A percentile compares a stretch with the other conserved stretches of the same genome.
Conservation (phyloP, 2,113 vertebrate genomes). For the Myrmophylax atrothorax region DNA sequence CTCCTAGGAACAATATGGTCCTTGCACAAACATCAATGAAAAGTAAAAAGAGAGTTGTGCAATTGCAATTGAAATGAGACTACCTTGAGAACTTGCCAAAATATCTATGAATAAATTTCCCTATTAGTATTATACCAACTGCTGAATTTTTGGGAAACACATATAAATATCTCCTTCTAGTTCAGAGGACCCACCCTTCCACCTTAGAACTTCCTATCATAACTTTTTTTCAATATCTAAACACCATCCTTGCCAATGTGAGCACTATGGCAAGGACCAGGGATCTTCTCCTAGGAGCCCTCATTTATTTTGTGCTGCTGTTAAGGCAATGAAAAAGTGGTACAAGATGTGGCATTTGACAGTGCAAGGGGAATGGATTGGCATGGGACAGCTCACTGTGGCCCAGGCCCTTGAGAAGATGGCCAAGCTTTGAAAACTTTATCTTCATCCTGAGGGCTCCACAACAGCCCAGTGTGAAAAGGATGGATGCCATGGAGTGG, state of each 20-base stretch:
- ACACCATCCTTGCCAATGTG: not conserved
- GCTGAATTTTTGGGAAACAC: not conserved
- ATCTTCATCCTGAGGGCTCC: not conserved
- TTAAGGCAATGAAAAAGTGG: not conserved
- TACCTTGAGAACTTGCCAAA: not conserved
- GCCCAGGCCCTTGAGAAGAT: not conserved
- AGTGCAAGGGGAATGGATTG: not conserved
- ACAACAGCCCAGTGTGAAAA: not conserved
- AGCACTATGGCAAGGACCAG: not conserved
- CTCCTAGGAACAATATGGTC: not conserved
- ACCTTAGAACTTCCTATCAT: not conserved
- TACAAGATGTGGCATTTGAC: not conserved
- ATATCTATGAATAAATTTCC: not conserved
- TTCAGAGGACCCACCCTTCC: not conserved
- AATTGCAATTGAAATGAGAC: slow-evolving; percentile 18
- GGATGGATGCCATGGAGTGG: not conserved
- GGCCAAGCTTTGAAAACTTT: not conserved
- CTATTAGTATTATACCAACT: not conserved
- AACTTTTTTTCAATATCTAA: not conserved
- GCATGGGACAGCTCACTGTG: not conserved
- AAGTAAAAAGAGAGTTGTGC: not conserved
- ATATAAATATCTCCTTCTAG: not conserved
- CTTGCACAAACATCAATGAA: not conserved
- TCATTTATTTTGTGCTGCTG: not conserved
- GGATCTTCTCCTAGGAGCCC: not conserved